Percentiles rank a stretch among this genome's conserved stretches.
Evolutionary conservation across 2,113 vertebrate genomes (phyloP).

Genomic region (Calcarius ornatus): DNA sequence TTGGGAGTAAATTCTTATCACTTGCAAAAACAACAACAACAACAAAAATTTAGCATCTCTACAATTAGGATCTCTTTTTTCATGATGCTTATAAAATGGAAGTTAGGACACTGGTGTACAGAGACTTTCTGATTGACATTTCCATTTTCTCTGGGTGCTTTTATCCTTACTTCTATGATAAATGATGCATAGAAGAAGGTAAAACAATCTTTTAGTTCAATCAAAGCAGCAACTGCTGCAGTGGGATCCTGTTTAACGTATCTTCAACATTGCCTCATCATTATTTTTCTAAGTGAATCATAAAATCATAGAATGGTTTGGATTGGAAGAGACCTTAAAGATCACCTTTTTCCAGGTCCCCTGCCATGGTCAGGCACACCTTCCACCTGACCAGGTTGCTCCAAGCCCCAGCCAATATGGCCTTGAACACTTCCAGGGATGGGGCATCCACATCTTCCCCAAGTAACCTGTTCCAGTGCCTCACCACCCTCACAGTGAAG

Average conservation of each 20-base stretch:
- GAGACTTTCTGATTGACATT: neutral
- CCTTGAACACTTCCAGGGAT: neutral
- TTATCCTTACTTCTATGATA: neutral
- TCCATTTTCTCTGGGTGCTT: neutral
- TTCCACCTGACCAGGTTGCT: neutral
- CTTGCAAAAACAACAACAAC: too few relatives aligned
- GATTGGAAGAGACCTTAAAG: neutral
- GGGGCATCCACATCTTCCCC: neutral
- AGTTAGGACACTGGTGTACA: neutral
- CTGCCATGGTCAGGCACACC: neutral
- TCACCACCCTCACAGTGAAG: neutral
- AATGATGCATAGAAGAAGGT: neutral
- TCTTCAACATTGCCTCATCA: neutral
- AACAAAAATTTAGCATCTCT: neutral
- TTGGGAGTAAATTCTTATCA: neutral
- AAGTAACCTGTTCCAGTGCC: too few relatives aligned
- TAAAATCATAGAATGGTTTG: neutral
- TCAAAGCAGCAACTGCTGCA: neutral
- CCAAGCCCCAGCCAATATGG: rapidly evolving
- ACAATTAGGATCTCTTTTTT: neutral
- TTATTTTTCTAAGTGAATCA: neutral
- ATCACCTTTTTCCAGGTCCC: neutral
- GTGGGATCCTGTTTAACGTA: neutral
- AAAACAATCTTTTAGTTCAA: neutral
- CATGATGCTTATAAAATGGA: neutral